Base-by-base conservation (phyloP, 1,140 invertebrate species). In the Leptopilina boulardi region DNA sequence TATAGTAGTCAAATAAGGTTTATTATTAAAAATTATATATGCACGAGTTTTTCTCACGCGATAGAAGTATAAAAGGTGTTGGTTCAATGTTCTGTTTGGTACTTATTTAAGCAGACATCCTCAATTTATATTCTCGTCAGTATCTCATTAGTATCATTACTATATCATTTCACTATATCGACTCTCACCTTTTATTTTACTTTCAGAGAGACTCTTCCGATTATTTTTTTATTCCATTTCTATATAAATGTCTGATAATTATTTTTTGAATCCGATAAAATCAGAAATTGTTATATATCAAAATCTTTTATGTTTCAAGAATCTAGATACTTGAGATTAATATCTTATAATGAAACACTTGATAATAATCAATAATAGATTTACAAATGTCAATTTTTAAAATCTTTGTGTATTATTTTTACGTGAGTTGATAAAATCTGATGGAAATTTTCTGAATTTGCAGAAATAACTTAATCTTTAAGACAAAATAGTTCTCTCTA, bases 41-140 rank as follows among this genome's bases (percentile, higher is more conserved):
- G 47, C 47, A 51, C 47, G n/a, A 51, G 13, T 51, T 51, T 18
- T 51, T 51, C 47, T 51, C 47, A 51, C 47, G 47, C 47, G 47
- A 51, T 51, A 51, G 15, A 38, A n/a, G n/a, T n/a, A n/a, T n/a
- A n/a, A 51, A 47, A 51, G 47, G 47, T 51, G 47, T 51, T n/a
- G 15, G 47, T 51, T 51, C 47, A 18, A 18, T 51, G 47, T 51
- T 51, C n/a, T 51, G n/a, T 51, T 51, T 51, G 47, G 47, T 51
- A 18, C 47, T 8, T 18, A 18, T 51, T 51, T 51, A 51, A 51
- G 47, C 34, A 38, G n/a, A 51, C 47, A 18, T 51, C n/a, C n/a
- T 71, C 56, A 41, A 47, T 41, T 73, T 4, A n/a, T n/a, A 71
- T 71, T 74, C 76, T 74, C 72, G 72, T 72, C 47, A 44, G 38